Conservation (phyloP, 2,797 vertebrate species). For the Enteromius paludinosus region DNA sequence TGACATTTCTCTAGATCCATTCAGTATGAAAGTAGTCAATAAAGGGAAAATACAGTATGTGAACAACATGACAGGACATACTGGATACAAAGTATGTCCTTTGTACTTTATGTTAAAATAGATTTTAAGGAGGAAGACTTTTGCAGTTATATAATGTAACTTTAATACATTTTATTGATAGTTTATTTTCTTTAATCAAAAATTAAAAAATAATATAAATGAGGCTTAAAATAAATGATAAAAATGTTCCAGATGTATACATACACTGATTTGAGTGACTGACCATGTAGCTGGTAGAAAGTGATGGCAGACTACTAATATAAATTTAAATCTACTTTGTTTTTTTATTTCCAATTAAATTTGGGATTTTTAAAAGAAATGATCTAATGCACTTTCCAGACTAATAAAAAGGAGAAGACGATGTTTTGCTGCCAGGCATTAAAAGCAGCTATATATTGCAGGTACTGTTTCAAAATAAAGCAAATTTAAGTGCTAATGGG, state of each 20-base stretch:
- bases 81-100: background rate
- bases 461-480: background rate
- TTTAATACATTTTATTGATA: background rate
- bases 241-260: background rate
- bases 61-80: background rate
- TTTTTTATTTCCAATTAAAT: background rate
- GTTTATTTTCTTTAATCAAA: background rate
- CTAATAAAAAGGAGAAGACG: background rate
- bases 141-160: background rate
- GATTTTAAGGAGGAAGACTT: background rate
- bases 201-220: background rate
- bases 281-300: background rate
- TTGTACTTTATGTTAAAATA: background rate
- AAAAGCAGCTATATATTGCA: background rate
- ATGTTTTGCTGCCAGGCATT: background rate
- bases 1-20: slow-evolving; percentile 6
- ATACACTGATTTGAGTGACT: background rate
- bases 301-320: background rate
- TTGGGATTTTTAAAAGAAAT: slow-evolving; percentile 3
- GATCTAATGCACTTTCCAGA: background rate
- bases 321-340: background rate
- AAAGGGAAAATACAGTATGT: background rate
- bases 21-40: slow-evolving; percentile 12
- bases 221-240: background rate
- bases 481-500: background rate